A percentile compares a stretch with the other conserved stretches of the same genome.
Evolutionary conservation across 2,113 vertebrate genomes (phyloP).

Genomic region (Dryoscopus gambensis): DNA sequence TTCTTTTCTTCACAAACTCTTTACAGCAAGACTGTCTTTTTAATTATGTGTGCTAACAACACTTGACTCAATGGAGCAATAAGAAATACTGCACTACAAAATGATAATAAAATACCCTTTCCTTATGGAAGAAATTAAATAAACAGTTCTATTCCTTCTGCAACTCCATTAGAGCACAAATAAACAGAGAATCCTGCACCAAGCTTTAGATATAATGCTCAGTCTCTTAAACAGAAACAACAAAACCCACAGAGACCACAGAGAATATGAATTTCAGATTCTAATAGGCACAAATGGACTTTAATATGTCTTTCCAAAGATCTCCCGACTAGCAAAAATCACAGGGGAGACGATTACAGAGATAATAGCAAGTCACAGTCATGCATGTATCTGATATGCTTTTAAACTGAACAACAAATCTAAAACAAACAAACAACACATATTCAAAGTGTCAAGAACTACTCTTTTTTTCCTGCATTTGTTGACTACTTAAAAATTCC

Average conservation of each 20-base stretch:
- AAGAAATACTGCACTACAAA: not conserved
- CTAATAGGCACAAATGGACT: constrained; percentile 46
- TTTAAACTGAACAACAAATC: constrained; percentile 37
- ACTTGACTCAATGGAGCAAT: not conserved
- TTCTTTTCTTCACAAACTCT: not conserved
- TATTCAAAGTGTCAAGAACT: not conserved
- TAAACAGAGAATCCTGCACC: not conserved
- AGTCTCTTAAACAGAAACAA: not conserved
- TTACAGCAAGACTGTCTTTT: not conserved
- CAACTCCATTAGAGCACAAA: not conserved
- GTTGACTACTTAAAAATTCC: not conserved
- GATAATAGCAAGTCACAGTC: constrained; percentile 25
- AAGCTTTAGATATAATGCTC: not conserved
- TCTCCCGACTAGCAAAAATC: not conserved
- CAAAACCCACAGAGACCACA: constrained; percentile 7
- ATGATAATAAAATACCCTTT: not conserved
- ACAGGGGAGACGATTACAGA: not conserved
- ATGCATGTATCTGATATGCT: not conserved
- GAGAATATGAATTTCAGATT: constrained; percentile 47
- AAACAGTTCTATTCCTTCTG: constrained; percentile 2
- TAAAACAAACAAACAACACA: not conserved
- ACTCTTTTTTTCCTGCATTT: not conserved
- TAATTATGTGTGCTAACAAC: not conserved
- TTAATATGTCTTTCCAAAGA: constrained; percentile 40
- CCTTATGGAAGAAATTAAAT: not conserved